Evolutionary conservation across 2,113 vertebrate genomes (phyloP), one percentile per base, ranked within the genome.

Genomic region (Elephas maximus): DNA sequence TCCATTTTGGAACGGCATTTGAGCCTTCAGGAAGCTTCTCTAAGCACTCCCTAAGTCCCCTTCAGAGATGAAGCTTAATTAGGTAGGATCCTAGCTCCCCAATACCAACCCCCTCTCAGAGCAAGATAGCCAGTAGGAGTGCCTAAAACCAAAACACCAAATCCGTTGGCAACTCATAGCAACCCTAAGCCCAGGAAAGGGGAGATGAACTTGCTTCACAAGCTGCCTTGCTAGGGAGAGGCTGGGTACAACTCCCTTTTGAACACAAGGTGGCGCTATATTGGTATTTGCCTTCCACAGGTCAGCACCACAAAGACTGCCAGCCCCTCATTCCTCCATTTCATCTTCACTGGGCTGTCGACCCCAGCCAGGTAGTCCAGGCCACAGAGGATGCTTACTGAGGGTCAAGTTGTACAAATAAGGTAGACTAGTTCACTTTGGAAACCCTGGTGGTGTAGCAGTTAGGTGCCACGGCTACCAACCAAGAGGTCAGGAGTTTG

Each of bases 211-310:
- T 15, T 44, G 48, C 53, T 60, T 1, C 9, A 4, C 62, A 79
- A 88, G 44, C 53, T 15, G 26, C 41, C 30, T 77, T 0, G 74
- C 53, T 4, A 0, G 2, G 44, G 23, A 87, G 4, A 0, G 44
- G 51, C 48, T 63, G 2, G 18, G 3, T 51, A 0, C 8, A 57
- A 65, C 28, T 93, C 37, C 33, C 30, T 41, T 85, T 33, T 63
- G 67, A 87, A 94, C 98, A 96, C 98, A 53, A 96, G 98, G 77
- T 98, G 98, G 98, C 88, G 65, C 97, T 94, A 45, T 96, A 78
- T 53, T 69, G 41, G 44, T 62, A 41, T 92, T n/a, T 14, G 60
- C 28, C 77, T 82, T 57, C 15, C n/a, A 8, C 15, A 4, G 24
- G 7, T 65, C 1, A 20, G 45, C 20, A 8, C 5, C 10, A n/a